Base-by-base conservation (phyloP, 2,888 invertebrate species). In the Cylloceria caligata region DNA sequence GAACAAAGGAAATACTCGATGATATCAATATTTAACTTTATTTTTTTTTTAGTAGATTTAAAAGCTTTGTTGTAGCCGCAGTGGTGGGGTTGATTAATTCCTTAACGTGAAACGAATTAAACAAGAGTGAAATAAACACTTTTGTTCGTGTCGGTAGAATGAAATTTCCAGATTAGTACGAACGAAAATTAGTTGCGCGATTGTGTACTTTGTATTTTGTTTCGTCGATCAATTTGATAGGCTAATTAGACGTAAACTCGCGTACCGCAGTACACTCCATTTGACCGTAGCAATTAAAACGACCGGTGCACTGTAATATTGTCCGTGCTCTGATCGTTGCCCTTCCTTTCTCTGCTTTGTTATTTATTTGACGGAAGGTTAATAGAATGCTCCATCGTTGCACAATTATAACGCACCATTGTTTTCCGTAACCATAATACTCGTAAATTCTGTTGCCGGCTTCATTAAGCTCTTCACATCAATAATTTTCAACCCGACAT, bases 221-320 rank as follows among this genome's bases (percentile, higher is more conserved):
- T 75, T 45, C 27, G 27, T 45, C 55, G 30, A 21, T 19, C 34
- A 74, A 64, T 57, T 49, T 47, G 30, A 55, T 34, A 68, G 27
- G 34, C 21, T 24, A 24, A 68, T 68, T 60, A 36, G 36, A 30
- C 27, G 27, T 30, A 3, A n/a, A 9, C 45, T 13, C 49, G 11
- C 34, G 45, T 27, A 24, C 60, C 13, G 16, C 47, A 34, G 47
- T 60, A 11, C 36, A 5, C 47, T 57, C 21, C 11, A 30, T 27
- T 49, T 49, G 30, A 19, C 3, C 6, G 21, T 47, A 55, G 45
- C n/a, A n/a, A n/a, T n/a, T 42, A 6, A 4, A 34, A n/a, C 5
- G 16, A 0, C 34, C 4, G 16, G 27, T 34, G 16, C 30, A 34
- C 57, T 30, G 34, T 34, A 34, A 57, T 57, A 30, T 57, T 30